Conservation (phyloP, 2,888 invertebrate species). For the Nephrotoma flavescens region DNA sequence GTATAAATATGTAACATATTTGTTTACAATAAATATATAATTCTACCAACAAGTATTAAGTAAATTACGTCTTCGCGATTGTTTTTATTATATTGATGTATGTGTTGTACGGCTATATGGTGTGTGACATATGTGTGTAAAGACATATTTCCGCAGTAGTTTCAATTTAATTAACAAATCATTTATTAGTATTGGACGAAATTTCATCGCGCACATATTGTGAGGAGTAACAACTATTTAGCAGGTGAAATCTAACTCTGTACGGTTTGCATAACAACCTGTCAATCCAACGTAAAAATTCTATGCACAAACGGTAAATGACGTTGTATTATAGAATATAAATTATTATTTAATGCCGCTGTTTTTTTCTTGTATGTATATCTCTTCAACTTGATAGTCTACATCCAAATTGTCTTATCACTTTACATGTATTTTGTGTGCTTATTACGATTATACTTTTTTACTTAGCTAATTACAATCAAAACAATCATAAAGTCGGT, state of each 20-base stretch:
- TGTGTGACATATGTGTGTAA: not conserved
- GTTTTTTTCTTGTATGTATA: not conserved
- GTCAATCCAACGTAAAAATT: not conserved
- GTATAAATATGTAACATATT: not conserved
- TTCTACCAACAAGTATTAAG: not conserved
- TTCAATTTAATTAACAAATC: not conserved
- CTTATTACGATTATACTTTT: not conserved
- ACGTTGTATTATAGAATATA: not conserved
- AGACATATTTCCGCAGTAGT: not conserved
- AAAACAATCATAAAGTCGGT: not conserved
- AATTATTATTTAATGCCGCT: not conserved
- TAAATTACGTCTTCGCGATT: not conserved
- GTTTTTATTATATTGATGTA: not conserved
- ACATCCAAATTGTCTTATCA: not conserved
- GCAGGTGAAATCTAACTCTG: not conserved
- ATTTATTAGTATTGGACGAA: not conserved
- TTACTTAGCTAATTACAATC: not conserved
- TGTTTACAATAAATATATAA: not conserved
- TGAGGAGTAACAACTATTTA: not conserved
- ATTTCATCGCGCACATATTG: not conserved
- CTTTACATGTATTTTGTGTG: not conserved
- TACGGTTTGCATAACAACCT: not conserved
- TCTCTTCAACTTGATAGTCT: not conserved
- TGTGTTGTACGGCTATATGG: not conserved
- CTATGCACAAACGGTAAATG: not conserved